Evolutionary conservation across 2,888 invertebrate species (phyloP).

Genomic region (Bruchidius siliquastri): DNA sequence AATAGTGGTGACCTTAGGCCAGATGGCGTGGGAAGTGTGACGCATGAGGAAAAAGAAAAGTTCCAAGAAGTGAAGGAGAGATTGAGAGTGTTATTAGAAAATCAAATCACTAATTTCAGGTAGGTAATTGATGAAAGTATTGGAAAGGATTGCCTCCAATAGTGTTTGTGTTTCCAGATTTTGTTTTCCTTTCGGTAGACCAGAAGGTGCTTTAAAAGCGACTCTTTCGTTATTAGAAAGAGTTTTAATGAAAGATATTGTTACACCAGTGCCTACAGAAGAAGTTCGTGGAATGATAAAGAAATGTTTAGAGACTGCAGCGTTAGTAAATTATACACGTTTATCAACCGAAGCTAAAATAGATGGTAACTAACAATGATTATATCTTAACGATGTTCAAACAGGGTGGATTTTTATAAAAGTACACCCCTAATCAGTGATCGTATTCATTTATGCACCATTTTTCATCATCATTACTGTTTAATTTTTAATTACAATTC

Average conservation of each 20-base stretch:
- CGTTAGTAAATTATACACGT: constrained; percentile 93
- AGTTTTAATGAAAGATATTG: constrained; percentile 98
- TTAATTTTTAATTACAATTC: too few relatives aligned
- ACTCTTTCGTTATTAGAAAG: constrained; percentile 93
- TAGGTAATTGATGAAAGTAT: constrained; percentile 39
- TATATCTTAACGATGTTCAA: too few relatives aligned
- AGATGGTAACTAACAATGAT: constrained; percentile 70
- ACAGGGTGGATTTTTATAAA: too few relatives aligned
- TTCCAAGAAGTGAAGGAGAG: constrained; percentile 97
- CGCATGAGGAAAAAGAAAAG: constrained; percentile 95
- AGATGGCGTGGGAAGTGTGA: constrained; percentile 98
- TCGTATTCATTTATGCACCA: too few relatives aligned
- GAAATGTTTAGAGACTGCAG: constrained; percentile 96
- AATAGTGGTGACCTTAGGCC: constrained; percentile 65
- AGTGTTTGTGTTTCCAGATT: constrained; percentile 56
- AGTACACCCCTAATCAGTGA: too few relatives aligned
- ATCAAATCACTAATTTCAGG: constrained; percentile 99
- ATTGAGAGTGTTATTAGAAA: constrained; percentile 85
- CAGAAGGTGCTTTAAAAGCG: constrained; percentile 96
- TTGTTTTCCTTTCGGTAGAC: constrained; percentile 98
- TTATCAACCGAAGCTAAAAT: constrained; percentile 96
- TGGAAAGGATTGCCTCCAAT: background rate
- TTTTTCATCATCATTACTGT: too few relatives aligned
- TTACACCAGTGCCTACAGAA: constrained; percentile 91
- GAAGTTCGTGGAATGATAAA: constrained; percentile 96